Conservation (phyloP, 1,140 invertebrate species). For the Oscheius sp. region DNA sequence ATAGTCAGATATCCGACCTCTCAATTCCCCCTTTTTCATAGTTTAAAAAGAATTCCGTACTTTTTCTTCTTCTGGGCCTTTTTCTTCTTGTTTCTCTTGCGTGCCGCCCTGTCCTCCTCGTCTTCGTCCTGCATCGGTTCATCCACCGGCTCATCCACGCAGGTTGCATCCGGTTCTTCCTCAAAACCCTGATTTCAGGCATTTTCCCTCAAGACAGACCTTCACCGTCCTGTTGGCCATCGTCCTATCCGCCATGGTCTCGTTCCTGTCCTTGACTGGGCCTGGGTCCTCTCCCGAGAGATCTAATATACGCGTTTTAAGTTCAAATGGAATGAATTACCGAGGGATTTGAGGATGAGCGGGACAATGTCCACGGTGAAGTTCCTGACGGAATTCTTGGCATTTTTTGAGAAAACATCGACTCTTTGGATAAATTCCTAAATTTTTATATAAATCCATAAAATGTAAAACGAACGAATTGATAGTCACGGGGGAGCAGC, state of each 20-base stretch:
- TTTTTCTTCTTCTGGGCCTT: background rate
- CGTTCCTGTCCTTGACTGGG: background rate
- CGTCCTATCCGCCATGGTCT: background rate
- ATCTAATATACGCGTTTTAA: background rate
- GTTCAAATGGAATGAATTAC: background rate
- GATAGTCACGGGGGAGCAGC: constrained; percentile 1
- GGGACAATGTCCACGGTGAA: constrained; percentile 2
- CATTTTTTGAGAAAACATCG: background rate
- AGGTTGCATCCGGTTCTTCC: background rate
- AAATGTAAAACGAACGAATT: background rate
- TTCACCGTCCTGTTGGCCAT: no score
- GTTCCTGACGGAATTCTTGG: background rate
- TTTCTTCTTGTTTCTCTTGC: background rate
- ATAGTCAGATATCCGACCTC: no score
- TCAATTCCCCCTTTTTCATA: no score
- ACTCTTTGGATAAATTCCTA: background rate
- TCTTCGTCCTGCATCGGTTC: background rate
- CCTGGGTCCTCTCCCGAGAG: background rate
- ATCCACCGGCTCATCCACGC: background rate
- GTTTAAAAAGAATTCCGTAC: background rate
- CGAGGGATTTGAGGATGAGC: background rate
- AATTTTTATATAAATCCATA: background rate
- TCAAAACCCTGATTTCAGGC: no score
- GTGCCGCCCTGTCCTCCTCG: background rate
- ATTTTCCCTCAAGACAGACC: no score